These are phyloP conservation scores for Hetaerina titia DNA, from an alignment of 2,888 invertebrate species.

Conservation along the genomic window DNA sequence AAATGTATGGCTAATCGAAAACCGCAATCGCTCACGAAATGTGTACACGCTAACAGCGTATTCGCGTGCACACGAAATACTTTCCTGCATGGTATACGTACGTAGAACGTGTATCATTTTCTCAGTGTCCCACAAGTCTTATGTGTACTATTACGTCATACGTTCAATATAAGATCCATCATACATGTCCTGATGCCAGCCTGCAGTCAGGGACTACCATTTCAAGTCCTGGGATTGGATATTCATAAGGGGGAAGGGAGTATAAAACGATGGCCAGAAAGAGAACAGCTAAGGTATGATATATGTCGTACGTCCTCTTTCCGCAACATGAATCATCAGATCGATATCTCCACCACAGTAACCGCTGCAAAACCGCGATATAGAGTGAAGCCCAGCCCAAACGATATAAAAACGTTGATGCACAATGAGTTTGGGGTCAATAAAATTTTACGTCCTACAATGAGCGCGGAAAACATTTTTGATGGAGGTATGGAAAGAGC, in stretches of 20 bases:
- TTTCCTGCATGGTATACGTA: background rate
- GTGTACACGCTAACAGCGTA: background rate
- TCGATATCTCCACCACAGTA: conserved; percentile 23
- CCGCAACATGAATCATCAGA: conserved; percentile 36
- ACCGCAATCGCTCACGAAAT: too few relatives aligned
- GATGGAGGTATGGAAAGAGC: background rate
- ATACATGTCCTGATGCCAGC: background rate
- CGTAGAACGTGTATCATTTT: background rate
- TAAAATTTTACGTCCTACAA: background rate
- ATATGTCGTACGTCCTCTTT: conserved; percentile 15
- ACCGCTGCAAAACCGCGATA: background rate
- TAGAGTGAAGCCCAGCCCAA: background rate
- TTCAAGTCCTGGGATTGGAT: background rate
- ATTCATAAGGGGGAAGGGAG: conserved; percentile 11
- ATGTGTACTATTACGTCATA: background rate
- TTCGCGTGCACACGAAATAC: background rate
- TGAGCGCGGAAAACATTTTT: background rate
- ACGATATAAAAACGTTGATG: conserved; percentile 24
- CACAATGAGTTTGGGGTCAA: background rate
- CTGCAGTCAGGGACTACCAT: background rate
- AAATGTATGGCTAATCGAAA: too few relatives aligned
- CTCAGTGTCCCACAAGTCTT: background rate
- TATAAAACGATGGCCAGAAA: conserved; percentile 1
- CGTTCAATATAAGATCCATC: background rate
- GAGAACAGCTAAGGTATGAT: conserved; percentile 40